These are phyloP conservation scores for Melanocharis versteri DNA, from an alignment of 2,113 vertebrate species.

Conservation along the genomic window DNA sequence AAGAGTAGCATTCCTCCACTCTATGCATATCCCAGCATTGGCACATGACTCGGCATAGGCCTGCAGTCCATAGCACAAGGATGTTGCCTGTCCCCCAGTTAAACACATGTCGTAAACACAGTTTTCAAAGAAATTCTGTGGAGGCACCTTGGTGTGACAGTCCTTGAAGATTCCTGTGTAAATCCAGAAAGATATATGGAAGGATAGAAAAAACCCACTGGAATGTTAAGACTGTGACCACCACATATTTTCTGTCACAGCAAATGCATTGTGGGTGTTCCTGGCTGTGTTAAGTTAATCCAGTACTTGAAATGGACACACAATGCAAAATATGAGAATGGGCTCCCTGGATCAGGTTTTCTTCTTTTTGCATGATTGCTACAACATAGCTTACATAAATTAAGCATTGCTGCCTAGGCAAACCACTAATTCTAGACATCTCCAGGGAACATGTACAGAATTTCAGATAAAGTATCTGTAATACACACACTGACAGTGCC, in stretches of 20 bases:
- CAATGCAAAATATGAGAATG: neutral
- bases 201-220: neutral
- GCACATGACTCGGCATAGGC: conserved; percentile 82
- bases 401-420: neutral
- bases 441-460: neutral
- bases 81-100: conserved; percentile 73
- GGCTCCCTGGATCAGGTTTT: neutral
- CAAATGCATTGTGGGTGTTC: neutral
- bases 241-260: neutral
- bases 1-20: conserved; percentile 83
- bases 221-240: neutral
- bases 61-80: conserved; percentile 84
- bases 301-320: neutral
- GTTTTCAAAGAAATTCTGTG: conserved; percentile 77
- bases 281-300: neutral
- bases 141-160: conserved; percentile 76
- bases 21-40: conserved; percentile 73
- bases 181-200: neutral
- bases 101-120: conserved; percentile 85
- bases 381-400: neutral
- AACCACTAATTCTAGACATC: neutral
- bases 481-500: neutral
- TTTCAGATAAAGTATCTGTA: neutral
- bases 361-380: neutral
- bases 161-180: conserved; percentile 80